phyloP scores from a whole-genome alignment of 2,888 invertebrate genomes.

The Poecilus cupreus region DNA sequence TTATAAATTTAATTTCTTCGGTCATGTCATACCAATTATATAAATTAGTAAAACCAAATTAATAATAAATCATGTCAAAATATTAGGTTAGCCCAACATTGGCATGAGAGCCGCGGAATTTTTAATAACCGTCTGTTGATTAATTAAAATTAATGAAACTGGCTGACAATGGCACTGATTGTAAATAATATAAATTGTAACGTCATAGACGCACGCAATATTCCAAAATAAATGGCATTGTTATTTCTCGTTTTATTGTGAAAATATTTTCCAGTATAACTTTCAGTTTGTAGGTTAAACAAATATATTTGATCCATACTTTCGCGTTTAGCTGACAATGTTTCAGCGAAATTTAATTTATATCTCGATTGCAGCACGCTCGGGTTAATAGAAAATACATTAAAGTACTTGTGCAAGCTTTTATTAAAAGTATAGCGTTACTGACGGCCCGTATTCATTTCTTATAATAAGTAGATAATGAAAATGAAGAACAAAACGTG shows the following conservation, averaged over 20 bases:
- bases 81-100: not conserved
- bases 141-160: slow-evolving; percentile 33
- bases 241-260: not conserved
- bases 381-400: slow-evolving; percentile 32
- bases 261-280: not conserved
- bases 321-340: not conserved
- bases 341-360: slow-evolving; percentile 5
- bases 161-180: slow-evolving; percentile 3
- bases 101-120: not conserved
- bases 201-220: not conserved
- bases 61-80: slow-evolving; percentile 24
- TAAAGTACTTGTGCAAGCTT: slow-evolving; percentile 18
- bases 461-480: not conserved
- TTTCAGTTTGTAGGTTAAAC: slow-evolving; percentile 4
- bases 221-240: not conserved
- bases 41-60: not conserved
- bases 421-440: slow-evolving; percentile 42
- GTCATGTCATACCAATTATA: too few species aligned
- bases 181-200: slow-evolving; percentile 30
- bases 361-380: not conserved
- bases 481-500: not conserved
- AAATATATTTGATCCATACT: slow-evolving; percentile 10
- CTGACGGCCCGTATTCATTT: not conserved
- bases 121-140: slow-evolving; percentile 23
- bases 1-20: too few species aligned